Evolutionary conservation across 2,113 vertebrate genomes (phyloP).

Genomic region (Rhynchomys soricoides): DNA sequence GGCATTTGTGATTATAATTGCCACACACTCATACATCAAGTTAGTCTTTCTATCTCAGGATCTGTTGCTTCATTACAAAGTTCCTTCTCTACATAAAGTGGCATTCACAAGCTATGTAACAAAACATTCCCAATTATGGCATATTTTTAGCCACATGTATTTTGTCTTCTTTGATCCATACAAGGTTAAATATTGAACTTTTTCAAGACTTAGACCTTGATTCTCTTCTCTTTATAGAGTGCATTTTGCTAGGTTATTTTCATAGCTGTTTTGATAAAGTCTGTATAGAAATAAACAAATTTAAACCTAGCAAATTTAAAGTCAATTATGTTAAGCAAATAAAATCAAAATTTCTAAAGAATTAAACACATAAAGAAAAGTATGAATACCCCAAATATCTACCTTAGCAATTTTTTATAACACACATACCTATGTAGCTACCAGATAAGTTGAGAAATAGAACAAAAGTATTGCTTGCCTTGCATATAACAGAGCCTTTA

Average conservation of each 20-base stretch:
- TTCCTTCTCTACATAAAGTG: not conserved
- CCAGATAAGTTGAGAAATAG: not conserved
- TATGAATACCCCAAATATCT: not conserved
- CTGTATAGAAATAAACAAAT: not conserved
- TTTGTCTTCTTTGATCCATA: not conserved
- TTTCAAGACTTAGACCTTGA: not conserved
- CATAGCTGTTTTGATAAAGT: conserved; percentile 19
- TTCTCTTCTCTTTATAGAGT: not conserved
- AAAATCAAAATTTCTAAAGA: not conserved
- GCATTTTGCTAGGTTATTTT: not conserved
- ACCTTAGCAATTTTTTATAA: not conserved
- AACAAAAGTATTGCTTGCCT: not conserved
- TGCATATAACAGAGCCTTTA: not conserved
- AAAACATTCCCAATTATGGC: not conserved
- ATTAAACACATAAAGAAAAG: not conserved
- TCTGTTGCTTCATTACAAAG: not conserved
- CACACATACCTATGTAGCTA: not conserved
- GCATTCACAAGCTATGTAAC: not conserved
- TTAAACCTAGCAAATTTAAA: not conserved
- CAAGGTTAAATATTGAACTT: conserved; percentile 10
- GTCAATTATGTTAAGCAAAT: not conserved
- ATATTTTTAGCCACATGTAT: not conserved
- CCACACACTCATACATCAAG: not conserved
- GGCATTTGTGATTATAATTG: not conserved
- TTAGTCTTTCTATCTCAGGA: not conserved